Evolutionary conservation across 1,140 invertebrate species (phyloP).

Genomic region (Drosophila erecta): DNA sequence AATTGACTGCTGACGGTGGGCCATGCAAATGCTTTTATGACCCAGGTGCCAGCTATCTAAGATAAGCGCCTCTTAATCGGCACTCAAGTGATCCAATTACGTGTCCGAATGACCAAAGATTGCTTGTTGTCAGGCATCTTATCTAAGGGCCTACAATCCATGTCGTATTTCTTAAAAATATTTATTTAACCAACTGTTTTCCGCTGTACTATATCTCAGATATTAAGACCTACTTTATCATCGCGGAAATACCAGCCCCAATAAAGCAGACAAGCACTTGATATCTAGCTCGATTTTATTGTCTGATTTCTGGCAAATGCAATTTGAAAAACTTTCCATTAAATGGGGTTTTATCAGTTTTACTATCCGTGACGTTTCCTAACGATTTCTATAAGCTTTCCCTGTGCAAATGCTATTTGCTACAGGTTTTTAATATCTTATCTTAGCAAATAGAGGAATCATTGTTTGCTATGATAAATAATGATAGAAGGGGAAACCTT

Average conservation of each 20-base stretch:
- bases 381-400: background rate
- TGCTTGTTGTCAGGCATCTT: constrained; percentile 50
- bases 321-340: constrained; percentile 10
- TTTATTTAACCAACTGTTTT: constrained; percentile 12
- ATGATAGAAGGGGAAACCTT: too few species aligned
- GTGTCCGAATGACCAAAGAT: constrained; percentile 53
- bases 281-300: constrained; percentile 13
- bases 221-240: constrained; percentile 13
- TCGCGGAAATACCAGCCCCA: background rate
- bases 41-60: constrained; percentile 22
- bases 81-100: constrained; percentile 56
- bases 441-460: too few species aligned
- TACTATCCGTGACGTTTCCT: background rate
- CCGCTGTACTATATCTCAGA: constrained; percentile 16
- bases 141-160: constrained; percentile 43
- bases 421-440: background rate
- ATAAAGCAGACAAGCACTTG: constrained; percentile 14
- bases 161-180: constrained; percentile 4
- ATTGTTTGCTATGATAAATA: too few species aligned
- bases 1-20: constrained; percentile 20
- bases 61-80: constrained; percentile 26
- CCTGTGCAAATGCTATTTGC: background rate
- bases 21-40: constrained; percentile 35
- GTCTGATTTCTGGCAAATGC: background rate
- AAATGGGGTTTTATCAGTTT: background rate